Percentiles rank a stretch among this genome's conserved stretches.
phyloP scores from a whole-genome alignment of 2,888 invertebrate species.

The Seira musarum region DNA sequence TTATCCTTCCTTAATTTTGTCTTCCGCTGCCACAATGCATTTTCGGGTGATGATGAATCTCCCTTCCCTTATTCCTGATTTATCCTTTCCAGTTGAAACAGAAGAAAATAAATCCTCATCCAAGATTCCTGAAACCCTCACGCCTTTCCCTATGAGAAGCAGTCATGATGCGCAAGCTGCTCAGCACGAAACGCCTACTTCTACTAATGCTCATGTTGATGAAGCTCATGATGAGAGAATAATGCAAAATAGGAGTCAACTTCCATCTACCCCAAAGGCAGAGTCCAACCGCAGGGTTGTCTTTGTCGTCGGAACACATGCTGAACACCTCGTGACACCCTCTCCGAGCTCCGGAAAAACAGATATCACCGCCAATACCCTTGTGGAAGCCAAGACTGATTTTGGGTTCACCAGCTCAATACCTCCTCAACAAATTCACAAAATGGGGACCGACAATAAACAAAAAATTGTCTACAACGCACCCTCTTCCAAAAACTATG shows the following conservation, averaged over 20 bases:
- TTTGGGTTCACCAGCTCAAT: slow-evolving; percentile 31
- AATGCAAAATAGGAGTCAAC: slow-evolving; percentile 35
- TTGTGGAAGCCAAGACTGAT: slow-evolving; percentile 32
- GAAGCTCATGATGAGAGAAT: slow-evolving; percentile 9
- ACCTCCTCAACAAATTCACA: slow-evolving; percentile 37
- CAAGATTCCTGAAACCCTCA: background rate
- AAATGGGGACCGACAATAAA: background rate
- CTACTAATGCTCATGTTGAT: slow-evolving; percentile 13
- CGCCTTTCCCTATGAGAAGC: background rate
- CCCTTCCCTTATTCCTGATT: slow-evolving; percentile 36
- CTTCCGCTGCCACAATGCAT: slow-evolving; percentile 10
- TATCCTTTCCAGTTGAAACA: slow-evolving; percentile 20
- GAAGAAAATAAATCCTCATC: background rate
- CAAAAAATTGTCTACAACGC: slow-evolving; percentile 11
- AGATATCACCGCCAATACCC: background rate
- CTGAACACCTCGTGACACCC: slow-evolving; percentile 41
- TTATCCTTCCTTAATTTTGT: background rate
- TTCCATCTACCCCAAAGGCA: slow-evolving; percentile 32
- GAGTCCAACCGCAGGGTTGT: slow-evolving; percentile 17
- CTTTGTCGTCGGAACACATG: slow-evolving; percentile 15
- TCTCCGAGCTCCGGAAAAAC: background rate
- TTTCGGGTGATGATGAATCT: slow-evolving; percentile 34
- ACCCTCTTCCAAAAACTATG: background rate
- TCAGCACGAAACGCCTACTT: slow-evolving; percentile 2
- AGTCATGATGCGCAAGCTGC: slow-evolving; percentile 8